Conservation (phyloP, 2,797 vertebrate species). For the Sebastes oblongus region DNA sequence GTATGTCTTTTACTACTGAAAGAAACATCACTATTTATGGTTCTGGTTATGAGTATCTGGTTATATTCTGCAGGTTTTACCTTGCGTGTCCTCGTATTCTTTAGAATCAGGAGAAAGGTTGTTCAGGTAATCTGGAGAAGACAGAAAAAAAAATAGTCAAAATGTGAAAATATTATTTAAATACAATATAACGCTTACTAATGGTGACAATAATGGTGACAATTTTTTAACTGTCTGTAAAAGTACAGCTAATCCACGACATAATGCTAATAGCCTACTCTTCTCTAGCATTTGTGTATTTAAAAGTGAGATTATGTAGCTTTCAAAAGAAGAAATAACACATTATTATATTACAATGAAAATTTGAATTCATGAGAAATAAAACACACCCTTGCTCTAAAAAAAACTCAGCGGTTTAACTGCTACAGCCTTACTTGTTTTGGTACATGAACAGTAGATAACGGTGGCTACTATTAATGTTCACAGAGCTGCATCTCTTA, state of each 20-base stretch:
- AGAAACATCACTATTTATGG: neutral
- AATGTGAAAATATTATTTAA: neutral
- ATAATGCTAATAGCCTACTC: neutral
- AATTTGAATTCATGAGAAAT: neutral
- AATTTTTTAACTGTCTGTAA: neutral
- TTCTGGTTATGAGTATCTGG: neutral
- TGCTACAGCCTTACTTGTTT: neutral
- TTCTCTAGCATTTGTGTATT: neutral
- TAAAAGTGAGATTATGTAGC: neutral
- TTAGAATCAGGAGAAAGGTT: conserved; percentile 95
- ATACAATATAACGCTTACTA: neutral
- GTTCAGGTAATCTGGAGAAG: conserved; percentile 93
- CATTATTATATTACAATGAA: neutral
- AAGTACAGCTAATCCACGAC: neutral
- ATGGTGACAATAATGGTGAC: neutral
- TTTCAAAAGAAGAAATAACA: neutral
- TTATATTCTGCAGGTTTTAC: conserved; percentile 72
- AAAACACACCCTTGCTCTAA: neutral
- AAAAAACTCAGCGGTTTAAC: neutral
- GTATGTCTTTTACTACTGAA: neutral
- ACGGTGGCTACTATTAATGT: neutral
- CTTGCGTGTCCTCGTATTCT: conserved; percentile 95
- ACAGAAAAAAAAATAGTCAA: neutral
- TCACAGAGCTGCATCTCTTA: neutral
- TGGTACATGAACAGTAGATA: neutral